Percentiles rank a stretch among this genome's conserved stretches.
Conservation (phyloP, 2,113 vertebrate genomes). For the Athene noctua region DNA sequence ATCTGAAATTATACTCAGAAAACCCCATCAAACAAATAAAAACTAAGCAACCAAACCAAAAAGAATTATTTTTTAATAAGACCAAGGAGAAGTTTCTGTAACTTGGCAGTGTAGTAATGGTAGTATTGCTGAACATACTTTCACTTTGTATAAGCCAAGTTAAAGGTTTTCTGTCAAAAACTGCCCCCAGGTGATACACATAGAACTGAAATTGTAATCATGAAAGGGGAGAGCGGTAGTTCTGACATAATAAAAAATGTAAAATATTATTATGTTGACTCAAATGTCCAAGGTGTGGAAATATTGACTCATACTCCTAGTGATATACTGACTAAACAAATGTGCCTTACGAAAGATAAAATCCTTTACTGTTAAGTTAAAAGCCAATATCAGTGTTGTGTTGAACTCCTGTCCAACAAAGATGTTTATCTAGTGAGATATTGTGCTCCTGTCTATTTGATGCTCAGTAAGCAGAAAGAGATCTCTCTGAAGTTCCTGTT, state of each 20-base stretch:
- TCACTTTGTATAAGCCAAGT: not conserved
- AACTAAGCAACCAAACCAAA: not conserved
- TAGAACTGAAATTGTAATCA: not conserved
- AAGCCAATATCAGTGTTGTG: not conserved
- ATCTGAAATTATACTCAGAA: not conserved
- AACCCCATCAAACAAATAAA: not conserved
- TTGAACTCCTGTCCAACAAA: not conserved
- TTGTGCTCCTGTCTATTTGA: not conserved
- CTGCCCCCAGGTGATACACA: accelerated
- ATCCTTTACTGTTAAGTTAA: not conserved
- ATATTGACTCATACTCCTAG: not conserved
- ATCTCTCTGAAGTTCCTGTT: not conserved
- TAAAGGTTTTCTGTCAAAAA: not conserved
- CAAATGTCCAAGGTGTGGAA: not conserved
- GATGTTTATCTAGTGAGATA: not conserved
- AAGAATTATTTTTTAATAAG: not conserved
- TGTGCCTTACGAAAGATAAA: not conserved
- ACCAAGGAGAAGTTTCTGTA: not conserved
- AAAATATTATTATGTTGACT: not conserved
- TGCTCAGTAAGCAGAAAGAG: constrained; percentile 5
- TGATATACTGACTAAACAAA: constrained; percentile 21
- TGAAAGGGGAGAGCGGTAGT: not conserved
- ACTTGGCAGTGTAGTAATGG: not conserved
- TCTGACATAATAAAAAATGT: not conserved
- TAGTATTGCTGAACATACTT: not conserved